Base-by-base conservation (phyloP, 2,113 vertebrate genomes). In the Trogon surrucura region DNA sequence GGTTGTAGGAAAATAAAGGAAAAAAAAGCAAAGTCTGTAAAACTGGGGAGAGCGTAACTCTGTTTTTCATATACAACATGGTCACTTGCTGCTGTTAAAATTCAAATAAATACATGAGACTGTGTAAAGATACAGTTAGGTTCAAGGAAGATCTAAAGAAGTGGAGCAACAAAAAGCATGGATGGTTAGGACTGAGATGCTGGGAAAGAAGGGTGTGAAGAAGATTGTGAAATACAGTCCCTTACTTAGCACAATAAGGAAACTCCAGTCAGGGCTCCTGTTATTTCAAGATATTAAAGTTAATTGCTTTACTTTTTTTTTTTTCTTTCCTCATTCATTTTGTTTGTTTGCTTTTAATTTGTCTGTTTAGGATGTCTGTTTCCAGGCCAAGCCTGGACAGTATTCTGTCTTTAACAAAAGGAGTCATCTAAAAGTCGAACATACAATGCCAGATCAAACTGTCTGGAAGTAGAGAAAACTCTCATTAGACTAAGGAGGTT, bases 341-440 rank as follows among this genome's bases (percentile, higher is more conserved):
- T 80, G n/a, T 73, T 88, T 93, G 38, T 86, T 93, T 95, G 83
- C 60, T 84, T 91, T 95, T 93, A 78, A 89, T 95, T 95, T 93
- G 21, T 70, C 54, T 56, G 66, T 60, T 80, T 80, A 58, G 77
- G 67, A 89, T 71, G 58, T 47, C 57, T 60, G 23, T 79, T 88
- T 92, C 30, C 45, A 1, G 0, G 75, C 38, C 53, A 69, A 53
- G 18, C n/a, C n/a, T n/a, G n/a, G n/a, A n/a, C n/a, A n/a, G n/a
- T n/a, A 23, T 48, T 12, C 32, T n/a, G 2, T 50, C 64, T 64
- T 15, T 84, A 51, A 79, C 22, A 83, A 75, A 84, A 90, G 60
- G 36, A 82, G 41, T 62, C 50, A 51, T 62, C 54, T 82, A 73
- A 47, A 91, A 89, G 69, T 54, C 1, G 0, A 74, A 88, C 12